phyloP scores from a whole-genome alignment of 2,797 vertebrate genomes.

The Anisognathus igniventris region DNA sequence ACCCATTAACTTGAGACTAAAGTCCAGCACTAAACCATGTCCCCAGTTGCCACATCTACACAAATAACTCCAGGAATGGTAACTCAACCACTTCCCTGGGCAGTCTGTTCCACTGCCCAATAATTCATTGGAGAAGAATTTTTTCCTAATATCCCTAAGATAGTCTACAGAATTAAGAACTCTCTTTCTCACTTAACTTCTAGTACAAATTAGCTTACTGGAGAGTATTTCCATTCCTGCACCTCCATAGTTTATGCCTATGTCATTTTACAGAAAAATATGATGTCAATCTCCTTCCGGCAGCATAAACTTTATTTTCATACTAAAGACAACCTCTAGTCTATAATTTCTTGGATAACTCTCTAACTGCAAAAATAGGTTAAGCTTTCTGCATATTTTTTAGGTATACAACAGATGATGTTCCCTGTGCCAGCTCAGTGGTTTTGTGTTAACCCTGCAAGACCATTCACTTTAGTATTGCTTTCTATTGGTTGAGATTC shows the following conservation, averaged over 20 bases:
- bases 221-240: background rate
- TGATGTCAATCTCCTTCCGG: background rate
- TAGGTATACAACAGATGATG: background rate
- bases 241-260: background rate
- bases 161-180: background rate
- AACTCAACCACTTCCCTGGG: background rate
- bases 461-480: background rate
- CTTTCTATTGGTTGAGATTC: background rate
- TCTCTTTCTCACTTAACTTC: background rate
- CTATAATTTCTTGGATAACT: background rate
- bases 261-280: background rate
- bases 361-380: background rate
- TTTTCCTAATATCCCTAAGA: background rate
- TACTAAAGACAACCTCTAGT: background rate
- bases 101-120: background rate
- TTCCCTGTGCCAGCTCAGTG: background rate
- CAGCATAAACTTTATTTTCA: background rate
- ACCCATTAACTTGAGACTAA: background rate
- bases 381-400: background rate
- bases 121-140: background rate
- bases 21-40: background rate
- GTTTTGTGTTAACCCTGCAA: background rate
- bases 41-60: background rate
- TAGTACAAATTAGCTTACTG: background rate
- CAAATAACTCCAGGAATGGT: background rate